Evolutionary conservation across 2,113 vertebrate species (phyloP).

Genomic region (Pelusios castaneus): DNA sequence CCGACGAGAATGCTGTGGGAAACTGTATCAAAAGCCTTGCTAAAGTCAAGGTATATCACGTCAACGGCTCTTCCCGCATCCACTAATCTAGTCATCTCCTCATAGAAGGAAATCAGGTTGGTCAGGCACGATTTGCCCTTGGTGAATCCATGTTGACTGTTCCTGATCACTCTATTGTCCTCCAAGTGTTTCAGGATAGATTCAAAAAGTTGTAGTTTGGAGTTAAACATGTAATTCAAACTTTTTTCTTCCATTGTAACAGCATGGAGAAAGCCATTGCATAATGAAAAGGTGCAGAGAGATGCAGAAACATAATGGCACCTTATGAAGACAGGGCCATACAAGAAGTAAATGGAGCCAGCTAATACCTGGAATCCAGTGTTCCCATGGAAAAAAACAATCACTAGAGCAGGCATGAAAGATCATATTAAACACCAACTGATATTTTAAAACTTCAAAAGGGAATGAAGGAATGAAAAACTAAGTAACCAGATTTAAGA

Average conservation of each 20-base stretch:
- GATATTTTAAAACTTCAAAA: not conserved
- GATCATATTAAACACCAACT: not conserved
- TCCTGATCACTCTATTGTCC: no score
- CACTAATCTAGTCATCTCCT: no score
- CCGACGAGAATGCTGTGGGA: no score
- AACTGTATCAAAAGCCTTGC: no score
- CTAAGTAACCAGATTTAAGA: not conserved
- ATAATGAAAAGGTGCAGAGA: not conserved
- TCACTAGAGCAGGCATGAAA: slow-evolving; percentile 11
- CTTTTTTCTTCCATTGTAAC: not conserved
- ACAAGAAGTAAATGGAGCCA: not conserved
- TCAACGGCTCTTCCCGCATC: no score
- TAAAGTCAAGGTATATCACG: no score
- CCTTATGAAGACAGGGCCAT: not conserved
- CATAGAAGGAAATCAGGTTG: no score
- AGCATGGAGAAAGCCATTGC: not conserved
- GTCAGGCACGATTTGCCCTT: no score
- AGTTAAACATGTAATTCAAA: slow-evolving; percentile 22
- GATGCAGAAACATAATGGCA: not conserved
- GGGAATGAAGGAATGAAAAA: not conserved
- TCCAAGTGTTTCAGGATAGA: no score
- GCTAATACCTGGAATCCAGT: not conserved
- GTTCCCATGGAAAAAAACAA: slow-evolving; percentile 29
- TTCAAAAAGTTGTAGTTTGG: slow-evolving; percentile 14
- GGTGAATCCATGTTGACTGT: no score